phyloP scores from a whole-genome alignment of 2,113 vertebrate genomes.

The Proteles cristata region DNA sequence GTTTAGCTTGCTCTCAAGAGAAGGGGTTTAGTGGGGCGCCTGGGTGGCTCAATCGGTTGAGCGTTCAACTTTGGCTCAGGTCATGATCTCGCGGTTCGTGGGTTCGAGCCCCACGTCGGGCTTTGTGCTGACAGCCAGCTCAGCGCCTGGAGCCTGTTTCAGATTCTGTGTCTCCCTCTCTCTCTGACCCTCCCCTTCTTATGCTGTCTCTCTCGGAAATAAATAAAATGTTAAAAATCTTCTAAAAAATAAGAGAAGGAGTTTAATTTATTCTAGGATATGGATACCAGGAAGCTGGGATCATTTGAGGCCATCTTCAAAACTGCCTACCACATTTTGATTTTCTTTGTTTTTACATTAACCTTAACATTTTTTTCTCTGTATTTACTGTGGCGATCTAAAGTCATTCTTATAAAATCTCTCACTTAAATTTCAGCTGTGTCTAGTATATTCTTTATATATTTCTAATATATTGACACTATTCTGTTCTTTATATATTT shows the following conservation, averaged over 20 bases:
- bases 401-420: not conserved
- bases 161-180: too few relatives aligned
- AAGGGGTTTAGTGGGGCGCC: not conserved
- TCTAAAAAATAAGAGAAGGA: too few relatives aligned
- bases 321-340: not conserved
- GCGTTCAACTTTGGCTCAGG: too few relatives aligned
- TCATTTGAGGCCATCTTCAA: not conserved
- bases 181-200: too few relatives aligned
- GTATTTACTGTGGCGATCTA: not conserved
- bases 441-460: not conserved
- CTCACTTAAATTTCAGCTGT: not conserved
- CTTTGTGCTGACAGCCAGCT: too few relatives aligned
- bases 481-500: not conserved
- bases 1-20: not conserved
- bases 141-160: too few relatives aligned
- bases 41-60: too few relatives aligned
- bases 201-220: too few relatives aligned
- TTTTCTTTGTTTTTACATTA: not conserved
- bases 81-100: too few relatives aligned
- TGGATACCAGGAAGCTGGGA: not conserved
- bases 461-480: not conserved
- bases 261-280: not conserved
- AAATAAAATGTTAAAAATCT: too few relatives aligned
- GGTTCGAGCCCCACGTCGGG: too few relatives aligned
- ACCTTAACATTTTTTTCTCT: not conserved